These are phyloP conservation scores for Ditylenchus weischeri DNA, from an alignment of 2,888 invertebrate genomes.

Conservation along the genomic window DNA sequence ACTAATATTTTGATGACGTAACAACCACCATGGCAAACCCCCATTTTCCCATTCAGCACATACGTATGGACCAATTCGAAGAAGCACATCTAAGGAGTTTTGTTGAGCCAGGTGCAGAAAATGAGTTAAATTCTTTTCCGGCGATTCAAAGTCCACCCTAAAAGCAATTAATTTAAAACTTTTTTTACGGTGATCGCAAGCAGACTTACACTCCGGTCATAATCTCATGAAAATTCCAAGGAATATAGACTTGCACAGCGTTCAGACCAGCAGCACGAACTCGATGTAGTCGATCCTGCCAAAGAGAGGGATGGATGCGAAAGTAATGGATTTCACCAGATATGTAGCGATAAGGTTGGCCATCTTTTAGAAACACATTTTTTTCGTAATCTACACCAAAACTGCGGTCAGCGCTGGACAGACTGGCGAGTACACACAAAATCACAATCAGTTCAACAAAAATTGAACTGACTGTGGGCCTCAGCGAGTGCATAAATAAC, in stretches of 20 bases:
- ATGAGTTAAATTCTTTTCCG: constrained; percentile 39
- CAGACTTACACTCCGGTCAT: constrained; percentile 18
- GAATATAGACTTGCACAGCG: constrained; percentile 52
- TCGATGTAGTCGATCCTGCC: constrained; percentile 75
- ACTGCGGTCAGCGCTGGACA: background rate
- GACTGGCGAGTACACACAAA: background rate
- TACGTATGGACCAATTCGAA: constrained; percentile 54
- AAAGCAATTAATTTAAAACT: background rate
- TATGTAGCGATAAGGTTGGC: constrained; percentile 66
- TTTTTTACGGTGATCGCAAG: background rate
- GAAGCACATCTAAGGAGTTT: constrained; percentile 41
- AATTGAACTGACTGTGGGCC: no score
- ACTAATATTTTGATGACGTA: constrained; percentile 39
- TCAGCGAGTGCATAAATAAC: no score
- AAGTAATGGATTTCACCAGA: constrained; percentile 73
- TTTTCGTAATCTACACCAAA: constrained; percentile 26
- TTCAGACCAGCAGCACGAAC: constrained; percentile 72
- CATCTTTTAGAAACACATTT: constrained; percentile 69
- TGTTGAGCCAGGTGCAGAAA: constrained; percentile 44
- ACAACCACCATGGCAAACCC: constrained; percentile 52
- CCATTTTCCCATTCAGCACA: constrained; percentile 53
- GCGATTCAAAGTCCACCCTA: constrained; percentile 57
- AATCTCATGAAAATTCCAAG: constrained; percentile 39
- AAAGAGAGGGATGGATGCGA: constrained; percentile 73
- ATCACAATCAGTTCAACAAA: no score